Percentiles rank a stretch among this genome's conserved stretches.
phyloP scores from a whole-genome alignment of 2,797 vertebrate genomes.

The Potorous gilbertii region DNA sequence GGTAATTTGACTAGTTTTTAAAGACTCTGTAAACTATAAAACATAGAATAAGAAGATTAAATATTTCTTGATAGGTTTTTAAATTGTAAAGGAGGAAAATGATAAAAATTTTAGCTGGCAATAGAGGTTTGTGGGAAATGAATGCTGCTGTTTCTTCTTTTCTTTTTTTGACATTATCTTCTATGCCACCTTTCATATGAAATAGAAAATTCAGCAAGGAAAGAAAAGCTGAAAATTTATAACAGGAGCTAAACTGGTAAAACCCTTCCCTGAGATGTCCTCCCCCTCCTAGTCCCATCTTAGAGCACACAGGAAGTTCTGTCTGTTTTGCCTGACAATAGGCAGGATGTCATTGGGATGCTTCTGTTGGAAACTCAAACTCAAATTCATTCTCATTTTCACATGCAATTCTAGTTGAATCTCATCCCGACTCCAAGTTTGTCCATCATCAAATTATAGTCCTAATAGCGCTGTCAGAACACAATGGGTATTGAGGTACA shows the following conservation, averaged over 20 bases:
- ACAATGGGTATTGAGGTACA: constrained; percentile 6
- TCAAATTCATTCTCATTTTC: constrained; percentile 19
- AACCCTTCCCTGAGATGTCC: not conserved
- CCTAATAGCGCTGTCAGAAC: not conserved
- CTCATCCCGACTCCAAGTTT: constrained; percentile 48
- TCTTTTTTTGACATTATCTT: not conserved
- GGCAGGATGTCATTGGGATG: not conserved
- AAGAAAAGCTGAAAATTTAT: not conserved
- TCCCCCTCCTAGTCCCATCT: not conserved
- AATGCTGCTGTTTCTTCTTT: not conserved
- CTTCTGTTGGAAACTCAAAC: constrained; percentile 26
- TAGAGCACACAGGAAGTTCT: not conserved
- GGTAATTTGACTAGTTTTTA: constrained; percentile 16
- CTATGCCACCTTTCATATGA: not conserved
- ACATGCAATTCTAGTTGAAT: constrained; percentile 11
- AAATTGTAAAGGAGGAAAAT: constrained; percentile 22
- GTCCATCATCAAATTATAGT: constrained; percentile 48
- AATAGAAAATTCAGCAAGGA: not conserved
- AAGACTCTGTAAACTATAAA: constrained; percentile 6
- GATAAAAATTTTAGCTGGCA: not conserved
- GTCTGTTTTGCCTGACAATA: not conserved
- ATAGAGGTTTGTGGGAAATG: not conserved
- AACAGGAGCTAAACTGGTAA: not conserved
- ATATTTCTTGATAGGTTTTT: constrained; percentile 20
- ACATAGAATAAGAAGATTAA: constrained; percentile 20